Evolutionary conservation across 2,113 vertebrate genomes (phyloP).

Genomic region (Osmerus mordax): DNA sequence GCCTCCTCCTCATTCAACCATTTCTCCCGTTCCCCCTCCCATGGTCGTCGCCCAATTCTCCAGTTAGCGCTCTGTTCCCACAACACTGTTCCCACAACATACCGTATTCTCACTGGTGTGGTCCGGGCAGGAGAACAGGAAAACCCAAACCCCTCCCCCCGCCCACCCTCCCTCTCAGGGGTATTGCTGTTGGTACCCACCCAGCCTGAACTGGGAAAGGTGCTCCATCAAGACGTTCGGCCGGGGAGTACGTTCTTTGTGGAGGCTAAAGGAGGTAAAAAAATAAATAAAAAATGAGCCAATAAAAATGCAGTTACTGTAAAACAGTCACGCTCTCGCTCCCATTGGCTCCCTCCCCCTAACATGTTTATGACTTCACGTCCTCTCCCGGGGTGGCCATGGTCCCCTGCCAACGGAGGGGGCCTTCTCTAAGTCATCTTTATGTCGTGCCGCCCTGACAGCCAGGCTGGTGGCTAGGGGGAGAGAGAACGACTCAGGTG

Average conservation of each 20-base stretch:
- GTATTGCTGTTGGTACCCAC: background rate
- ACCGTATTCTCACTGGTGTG: too few species aligned
- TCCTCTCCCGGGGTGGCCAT: background rate
- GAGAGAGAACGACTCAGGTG: background rate
- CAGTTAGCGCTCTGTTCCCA: too few species aligned
- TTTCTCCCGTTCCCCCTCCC: too few species aligned
- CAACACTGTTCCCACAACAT: too few species aligned
- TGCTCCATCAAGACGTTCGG: constrained; percentile 16
- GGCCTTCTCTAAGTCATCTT: background rate
- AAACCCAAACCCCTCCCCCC: too few species aligned
- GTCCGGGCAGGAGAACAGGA: too few species aligned
- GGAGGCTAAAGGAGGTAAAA: background rate
- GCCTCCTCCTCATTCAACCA: too few species aligned
- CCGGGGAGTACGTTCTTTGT: background rate
- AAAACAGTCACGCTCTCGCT: constrained; percentile 14
- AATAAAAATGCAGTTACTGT: constrained; percentile 15
- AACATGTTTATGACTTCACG: background rate
- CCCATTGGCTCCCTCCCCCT: background rate
- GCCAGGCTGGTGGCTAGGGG: background rate
- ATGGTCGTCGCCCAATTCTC: too few species aligned
- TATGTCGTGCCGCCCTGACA: background rate
- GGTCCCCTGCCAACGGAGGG: background rate
- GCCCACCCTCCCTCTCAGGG: background rate
- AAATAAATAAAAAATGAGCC: background rate
- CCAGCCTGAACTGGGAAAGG: background rate